These are phyloP conservation scores for Ateles fusciceps DNA, from an alignment of 2,797 vertebrate genomes.

Conservation along the genomic window DNA sequence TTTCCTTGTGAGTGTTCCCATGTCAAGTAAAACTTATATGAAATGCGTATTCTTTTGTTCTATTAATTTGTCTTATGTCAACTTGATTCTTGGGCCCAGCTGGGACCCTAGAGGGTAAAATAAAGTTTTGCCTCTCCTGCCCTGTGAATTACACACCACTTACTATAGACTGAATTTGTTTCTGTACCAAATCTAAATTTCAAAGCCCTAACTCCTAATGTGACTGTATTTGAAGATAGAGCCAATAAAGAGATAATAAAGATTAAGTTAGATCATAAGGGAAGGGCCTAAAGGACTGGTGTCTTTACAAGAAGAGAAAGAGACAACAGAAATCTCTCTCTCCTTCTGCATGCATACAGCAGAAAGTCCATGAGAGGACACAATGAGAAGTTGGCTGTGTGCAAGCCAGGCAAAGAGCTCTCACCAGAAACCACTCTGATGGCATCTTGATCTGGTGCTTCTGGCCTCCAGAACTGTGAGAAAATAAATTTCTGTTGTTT, in stretches of 20 bases:
- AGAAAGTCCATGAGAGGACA: neutral
- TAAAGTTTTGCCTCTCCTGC: neutral
- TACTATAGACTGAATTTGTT: neutral
- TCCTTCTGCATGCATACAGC: neutral
- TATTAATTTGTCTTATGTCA: neutral
- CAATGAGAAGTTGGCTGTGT: neutral
- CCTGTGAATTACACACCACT: neutral
- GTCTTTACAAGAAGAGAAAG: neutral
- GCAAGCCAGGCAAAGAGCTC: neutral
- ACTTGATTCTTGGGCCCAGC: neutral
- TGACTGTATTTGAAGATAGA: neutral
- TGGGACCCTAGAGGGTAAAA: too few relatives aligned
- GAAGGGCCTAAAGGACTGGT: neutral
- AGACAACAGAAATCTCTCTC: neutral
- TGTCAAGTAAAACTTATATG: neutral
- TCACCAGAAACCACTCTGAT: neutral
- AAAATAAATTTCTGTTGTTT: neutral
- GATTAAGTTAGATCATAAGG: neutral
- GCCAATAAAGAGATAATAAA: neutral
- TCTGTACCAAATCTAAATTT: neutral
- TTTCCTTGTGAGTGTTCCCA: neutral
- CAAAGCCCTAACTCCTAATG: neutral
- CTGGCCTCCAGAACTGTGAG: neutral
- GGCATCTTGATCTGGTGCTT: neutral
- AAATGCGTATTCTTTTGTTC: neutral